Percentiles rank a stretch among this genome's conserved stretches.
Evolutionary conservation across 2,113 vertebrate genomes (phyloP).

Genomic region (Arizona elegans): DNA sequence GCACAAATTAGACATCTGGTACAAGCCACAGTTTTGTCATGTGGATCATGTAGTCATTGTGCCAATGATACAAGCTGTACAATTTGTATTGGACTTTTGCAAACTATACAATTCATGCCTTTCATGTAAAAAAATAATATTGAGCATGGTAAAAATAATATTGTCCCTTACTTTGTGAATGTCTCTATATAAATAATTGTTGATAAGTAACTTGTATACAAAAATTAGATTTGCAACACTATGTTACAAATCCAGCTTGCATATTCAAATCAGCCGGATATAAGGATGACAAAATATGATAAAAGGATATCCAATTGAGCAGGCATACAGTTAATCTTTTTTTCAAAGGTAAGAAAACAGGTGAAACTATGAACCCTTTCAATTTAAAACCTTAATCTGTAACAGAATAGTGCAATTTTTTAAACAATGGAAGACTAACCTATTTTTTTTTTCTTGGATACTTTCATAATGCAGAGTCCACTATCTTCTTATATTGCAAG

Average conservation of each 20-base stretch:
- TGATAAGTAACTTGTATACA: background rate
- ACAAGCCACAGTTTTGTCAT: background rate
- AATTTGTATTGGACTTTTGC: background rate
- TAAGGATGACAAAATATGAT: background rate
- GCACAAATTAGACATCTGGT: background rate
- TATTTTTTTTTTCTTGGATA: background rate
- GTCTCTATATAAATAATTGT: background rate
- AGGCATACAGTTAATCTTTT: background rate
- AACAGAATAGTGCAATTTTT: background rate
- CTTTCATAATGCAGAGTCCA: constrained; percentile 16
- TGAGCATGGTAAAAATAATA: background rate
- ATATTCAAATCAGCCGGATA: background rate
- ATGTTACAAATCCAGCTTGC: background rate
- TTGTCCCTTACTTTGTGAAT: background rate
- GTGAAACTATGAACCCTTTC: background rate
- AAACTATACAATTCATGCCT: background rate
- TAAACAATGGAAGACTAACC: background rate
- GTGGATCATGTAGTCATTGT: background rate
- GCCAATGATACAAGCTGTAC: background rate
- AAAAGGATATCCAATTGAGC: background rate
- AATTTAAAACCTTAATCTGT: background rate
- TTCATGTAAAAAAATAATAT: background rate
- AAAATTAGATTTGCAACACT: background rate
- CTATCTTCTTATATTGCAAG: constrained; percentile 23
- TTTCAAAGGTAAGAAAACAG: background rate